Conservation (phyloP, 64 coral and sea anemone genomes). For the Pocillopora verrucosa region DNA sequence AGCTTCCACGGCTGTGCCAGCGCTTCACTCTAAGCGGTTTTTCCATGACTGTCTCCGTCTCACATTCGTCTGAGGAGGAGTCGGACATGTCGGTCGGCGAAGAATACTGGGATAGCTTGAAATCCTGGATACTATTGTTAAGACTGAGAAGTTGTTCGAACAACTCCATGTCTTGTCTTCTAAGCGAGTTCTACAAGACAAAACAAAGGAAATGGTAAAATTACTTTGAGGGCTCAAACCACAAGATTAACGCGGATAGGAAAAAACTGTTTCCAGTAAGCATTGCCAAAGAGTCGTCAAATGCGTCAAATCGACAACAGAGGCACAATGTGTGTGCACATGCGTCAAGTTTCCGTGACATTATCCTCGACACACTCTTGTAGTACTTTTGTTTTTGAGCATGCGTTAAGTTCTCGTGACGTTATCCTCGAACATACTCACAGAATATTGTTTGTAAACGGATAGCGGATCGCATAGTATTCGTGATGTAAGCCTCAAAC, state of each 20-base stretch:
- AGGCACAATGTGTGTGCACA: too few species aligned
- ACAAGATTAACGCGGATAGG: too few species aligned
- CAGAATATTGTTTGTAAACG: too few species aligned
- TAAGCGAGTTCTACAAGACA: conserved; percentile 51
- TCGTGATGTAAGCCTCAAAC: background rate
- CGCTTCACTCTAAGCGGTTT: conserved; percentile 22
- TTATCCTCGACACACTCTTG: background rate
- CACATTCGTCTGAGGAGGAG: conserved; percentile 31
- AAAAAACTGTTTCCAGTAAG: too few species aligned
- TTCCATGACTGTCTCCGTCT: conserved; percentile 20
- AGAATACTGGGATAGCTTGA: conserved; percentile 55
- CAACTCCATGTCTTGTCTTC: conserved; percentile 65
- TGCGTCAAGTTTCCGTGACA: conserved; percentile 11
- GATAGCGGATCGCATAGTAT: background rate
- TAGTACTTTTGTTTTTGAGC: too few species aligned
- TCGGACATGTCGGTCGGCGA: background rate
- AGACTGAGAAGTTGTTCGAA: conserved; percentile 63
- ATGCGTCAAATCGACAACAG: too few species aligned
- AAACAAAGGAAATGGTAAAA: background rate
- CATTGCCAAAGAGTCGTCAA: too few species aligned
- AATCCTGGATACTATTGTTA: conserved; percentile 71
- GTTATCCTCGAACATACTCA: background rate
- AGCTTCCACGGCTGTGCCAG: conserved; percentile 32
- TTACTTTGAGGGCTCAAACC: too few species aligned
- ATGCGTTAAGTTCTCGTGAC: background rate